phyloP scores from a whole-genome alignment of 2,113 vertebrate genomes.

The Corythaeola cristata region DNA sequence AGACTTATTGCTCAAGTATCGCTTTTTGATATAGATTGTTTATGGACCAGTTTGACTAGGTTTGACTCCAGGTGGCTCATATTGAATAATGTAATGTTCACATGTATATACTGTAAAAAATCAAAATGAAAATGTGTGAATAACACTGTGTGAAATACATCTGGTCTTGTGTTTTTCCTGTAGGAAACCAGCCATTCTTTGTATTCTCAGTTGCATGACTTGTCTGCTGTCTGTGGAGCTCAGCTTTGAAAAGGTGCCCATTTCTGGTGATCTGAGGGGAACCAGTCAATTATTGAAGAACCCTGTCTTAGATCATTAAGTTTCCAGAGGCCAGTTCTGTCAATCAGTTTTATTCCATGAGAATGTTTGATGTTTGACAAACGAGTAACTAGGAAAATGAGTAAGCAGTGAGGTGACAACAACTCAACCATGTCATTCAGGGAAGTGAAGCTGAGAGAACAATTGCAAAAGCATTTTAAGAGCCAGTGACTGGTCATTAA shows the following conservation, averaged over 20 bases:
- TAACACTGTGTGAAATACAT: constrained; percentile 82
- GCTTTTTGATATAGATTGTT: constrained; percentile 72
- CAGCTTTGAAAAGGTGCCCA: background rate
- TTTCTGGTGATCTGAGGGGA: background rate
- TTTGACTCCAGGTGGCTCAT: constrained; percentile 76
- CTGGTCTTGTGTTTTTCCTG: constrained; percentile 82
- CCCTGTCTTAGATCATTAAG: background rate
- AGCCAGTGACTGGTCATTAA: background rate
- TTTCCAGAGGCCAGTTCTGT: background rate
- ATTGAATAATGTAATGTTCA: constrained; percentile 81
- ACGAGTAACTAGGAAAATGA: background rate
- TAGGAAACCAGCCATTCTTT: constrained; percentile 43
- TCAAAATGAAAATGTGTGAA: constrained; percentile 80
- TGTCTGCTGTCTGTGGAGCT: background rate
- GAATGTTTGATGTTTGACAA: background rate
- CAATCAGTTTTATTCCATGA: background rate
- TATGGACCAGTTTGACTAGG: constrained; percentile 76
- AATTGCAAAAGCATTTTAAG: background rate
- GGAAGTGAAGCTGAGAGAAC: background rate
- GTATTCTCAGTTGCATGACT: background rate
- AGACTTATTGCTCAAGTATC: constrained; percentile 56
- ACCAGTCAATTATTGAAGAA: background rate
- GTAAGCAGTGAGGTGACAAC: background rate
- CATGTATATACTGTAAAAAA: constrained; percentile 84
- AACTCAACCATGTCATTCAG: fast-evolving